phyloP scores from a whole-genome alignment of 2,888 invertebrate species.

The Petrolisthes cinctipes region DNA sequence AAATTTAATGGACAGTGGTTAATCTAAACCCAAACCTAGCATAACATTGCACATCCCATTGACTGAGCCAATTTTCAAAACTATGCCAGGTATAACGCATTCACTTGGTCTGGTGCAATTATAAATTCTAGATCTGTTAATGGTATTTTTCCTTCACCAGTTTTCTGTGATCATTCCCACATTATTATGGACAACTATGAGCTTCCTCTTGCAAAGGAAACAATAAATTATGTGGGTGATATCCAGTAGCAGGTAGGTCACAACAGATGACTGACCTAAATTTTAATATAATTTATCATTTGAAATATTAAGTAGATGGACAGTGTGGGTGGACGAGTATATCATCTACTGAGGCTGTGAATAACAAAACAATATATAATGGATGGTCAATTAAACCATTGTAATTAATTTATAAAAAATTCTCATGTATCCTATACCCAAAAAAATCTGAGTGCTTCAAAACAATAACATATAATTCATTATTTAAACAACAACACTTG shows the following conservation, averaged over 20 bases:
- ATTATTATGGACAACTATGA: no score
- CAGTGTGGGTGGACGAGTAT: neutral
- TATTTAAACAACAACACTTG: no score
- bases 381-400: neutral
- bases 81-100: no score
- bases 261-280: constrained; percentile 1
- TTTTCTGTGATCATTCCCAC: no score
- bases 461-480: neutral
- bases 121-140: no score
- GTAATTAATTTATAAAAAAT: neutral
- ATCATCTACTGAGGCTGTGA: constrained; percentile 14
- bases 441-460: neutral
- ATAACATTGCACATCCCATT: no score
- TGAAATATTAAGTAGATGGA: constrained; percentile 10
- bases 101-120: no score
- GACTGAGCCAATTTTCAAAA: no score
- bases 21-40: no score
- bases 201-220: neutral
- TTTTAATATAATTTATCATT: neutral
- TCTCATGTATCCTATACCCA: neutral
- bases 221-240: constrained; percentile 34
- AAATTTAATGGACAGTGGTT: no score
- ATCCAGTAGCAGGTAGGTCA: neutral
- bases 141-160: no score
- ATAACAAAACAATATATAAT: constrained; percentile 5